Evolutionary conservation across 2,113 vertebrate species (phyloP).

Genomic region (Marcusenius ussheri): DNA sequence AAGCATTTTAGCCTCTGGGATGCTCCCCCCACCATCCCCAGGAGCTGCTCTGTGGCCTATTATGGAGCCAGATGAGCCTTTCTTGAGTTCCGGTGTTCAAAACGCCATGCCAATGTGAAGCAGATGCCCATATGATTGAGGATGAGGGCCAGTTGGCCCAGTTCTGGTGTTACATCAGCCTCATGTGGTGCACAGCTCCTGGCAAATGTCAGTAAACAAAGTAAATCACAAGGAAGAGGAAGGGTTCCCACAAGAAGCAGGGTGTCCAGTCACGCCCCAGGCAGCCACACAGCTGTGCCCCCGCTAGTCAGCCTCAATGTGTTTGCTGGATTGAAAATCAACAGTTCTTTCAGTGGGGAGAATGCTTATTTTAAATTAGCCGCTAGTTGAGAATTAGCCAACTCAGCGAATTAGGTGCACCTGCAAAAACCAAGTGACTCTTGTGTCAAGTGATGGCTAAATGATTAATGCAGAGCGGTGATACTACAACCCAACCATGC

Average conservation of each 20-base stretch:
- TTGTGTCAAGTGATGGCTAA: neutral
- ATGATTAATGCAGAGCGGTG: neutral
- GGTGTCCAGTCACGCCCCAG: neutral
- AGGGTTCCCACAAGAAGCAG: neutral
- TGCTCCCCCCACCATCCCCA: neutral
- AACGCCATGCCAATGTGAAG: conserved; percentile 40
- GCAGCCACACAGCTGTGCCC: neutral
- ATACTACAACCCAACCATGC: neutral
- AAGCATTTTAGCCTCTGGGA: neutral
- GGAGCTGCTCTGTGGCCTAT: neutral
- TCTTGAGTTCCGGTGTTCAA: conserved; percentile 37
- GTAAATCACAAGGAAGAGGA: neutral
- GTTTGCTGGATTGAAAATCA: neutral
- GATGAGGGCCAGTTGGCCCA: conserved; percentile 35
- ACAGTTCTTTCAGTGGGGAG: neutral
- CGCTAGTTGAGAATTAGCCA: neutral
- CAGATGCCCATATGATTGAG: conserved; percentile 43
- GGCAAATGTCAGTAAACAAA: neutral
- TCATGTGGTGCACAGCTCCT: conserved; percentile 19
- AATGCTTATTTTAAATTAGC: neutral
- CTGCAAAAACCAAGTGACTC: neutral
- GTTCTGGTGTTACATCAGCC: neutral
- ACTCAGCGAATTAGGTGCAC: neutral
- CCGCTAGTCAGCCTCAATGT: neutral
- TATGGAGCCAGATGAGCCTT: conserved; percentile 29